phyloP scores from a whole-genome alignment of 2,888 invertebrate species.

The Cataglyphis cursor region DNA sequence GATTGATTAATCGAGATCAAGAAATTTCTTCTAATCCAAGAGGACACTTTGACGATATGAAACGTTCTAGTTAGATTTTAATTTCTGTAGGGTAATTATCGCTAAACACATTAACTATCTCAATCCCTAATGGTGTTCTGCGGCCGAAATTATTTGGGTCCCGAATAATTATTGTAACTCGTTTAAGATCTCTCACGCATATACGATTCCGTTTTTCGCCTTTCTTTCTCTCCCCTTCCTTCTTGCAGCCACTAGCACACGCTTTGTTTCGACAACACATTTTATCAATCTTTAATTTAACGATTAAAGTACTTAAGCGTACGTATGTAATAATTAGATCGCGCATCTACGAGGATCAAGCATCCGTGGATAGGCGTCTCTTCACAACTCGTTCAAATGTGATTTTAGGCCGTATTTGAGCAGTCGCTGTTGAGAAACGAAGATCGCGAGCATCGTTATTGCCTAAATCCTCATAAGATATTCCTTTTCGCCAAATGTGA shows the following conservation, averaged over 20 bases:
- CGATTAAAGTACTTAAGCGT: slow-evolving; percentile 34
- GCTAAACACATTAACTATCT: slow-evolving; percentile 38
- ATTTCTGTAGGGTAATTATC: slow-evolving; percentile 9
- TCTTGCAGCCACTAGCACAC: neutral
- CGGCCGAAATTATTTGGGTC: slow-evolving; percentile 72
- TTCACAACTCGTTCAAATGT: slow-evolving; percentile 37
- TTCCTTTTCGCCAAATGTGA: neutral
- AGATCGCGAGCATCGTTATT: slow-evolving; percentile 26
- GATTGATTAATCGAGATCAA: slow-evolving; percentile 3
- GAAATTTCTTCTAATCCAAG: slow-evolving; percentile 10
- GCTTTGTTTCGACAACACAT: slow-evolving; percentile 19
- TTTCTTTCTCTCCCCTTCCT: neutral
- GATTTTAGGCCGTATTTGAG: slow-evolving; percentile 72
- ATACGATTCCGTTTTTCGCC: slow-evolving; percentile 43
- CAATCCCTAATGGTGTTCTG: slow-evolving; percentile 70
- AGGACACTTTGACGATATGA: neutral
- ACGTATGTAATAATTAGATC: slow-evolving; percentile 41
- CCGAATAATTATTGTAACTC: slow-evolving; percentile 79
- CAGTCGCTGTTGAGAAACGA: slow-evolving; percentile 57
- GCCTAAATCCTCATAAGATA: neutral
- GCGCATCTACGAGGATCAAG: slow-evolving; percentile 60
- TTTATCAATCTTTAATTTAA: slow-evolving; percentile 36
- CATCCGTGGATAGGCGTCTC: slow-evolving; percentile 46
- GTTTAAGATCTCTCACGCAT: slow-evolving; percentile 43
- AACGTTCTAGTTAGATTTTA: slow-evolving; percentile 13